A percentile compares a stretch with the other conserved stretches of the same genome.
phyloP scores from a whole-genome alignment of 2,888 invertebrate species.

The Eurytoma adleriae region DNA sequence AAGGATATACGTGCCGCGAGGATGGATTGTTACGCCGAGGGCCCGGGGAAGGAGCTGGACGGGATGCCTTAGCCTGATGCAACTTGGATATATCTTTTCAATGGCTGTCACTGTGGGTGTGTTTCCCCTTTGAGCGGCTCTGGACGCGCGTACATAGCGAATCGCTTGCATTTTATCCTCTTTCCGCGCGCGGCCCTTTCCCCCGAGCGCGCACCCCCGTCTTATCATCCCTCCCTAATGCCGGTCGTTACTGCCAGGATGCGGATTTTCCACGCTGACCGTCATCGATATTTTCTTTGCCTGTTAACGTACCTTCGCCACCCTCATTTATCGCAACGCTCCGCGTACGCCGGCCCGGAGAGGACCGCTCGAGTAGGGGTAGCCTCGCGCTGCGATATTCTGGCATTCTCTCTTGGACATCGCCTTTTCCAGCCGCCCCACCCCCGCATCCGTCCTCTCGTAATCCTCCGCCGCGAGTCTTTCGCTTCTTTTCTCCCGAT shows the following conservation, averaged over 20 bases:
- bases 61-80: background rate
- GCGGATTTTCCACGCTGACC: slow-evolving; percentile 66
- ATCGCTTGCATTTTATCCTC: too few species aligned
- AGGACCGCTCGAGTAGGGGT: background rate
- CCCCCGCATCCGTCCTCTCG: slow-evolving; percentile 14
- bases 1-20: background rate
- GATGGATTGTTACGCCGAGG: slow-evolving; percentile 23
- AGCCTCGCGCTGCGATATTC: slow-evolving; percentile 8
- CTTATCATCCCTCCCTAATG: slow-evolving; percentile 57
- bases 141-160: too few species aligned
- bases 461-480: background rate
- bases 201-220: slow-evolving; percentile 21
- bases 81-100: slow-evolving; percentile 13
- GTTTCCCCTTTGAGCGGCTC: too few species aligned
- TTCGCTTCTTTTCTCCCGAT: slow-evolving; percentile 31
- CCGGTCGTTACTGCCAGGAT: slow-evolving; percentile 75
- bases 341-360: background rate
- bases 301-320: slow-evolving; percentile 30
- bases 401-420: slow-evolving; percentile 3
- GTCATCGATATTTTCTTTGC: slow-evolving; percentile 68
- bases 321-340: slow-evolving; percentile 35
- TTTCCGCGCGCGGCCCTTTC: background rate
- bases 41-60: background rate
- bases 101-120: background rate
- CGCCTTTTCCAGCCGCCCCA: background rate